Evolutionary conservation across 2,888 invertebrate species (phyloP), one percentile per base, ranked within the genome.

Genomic region (Oscheius sp.): DNA sequence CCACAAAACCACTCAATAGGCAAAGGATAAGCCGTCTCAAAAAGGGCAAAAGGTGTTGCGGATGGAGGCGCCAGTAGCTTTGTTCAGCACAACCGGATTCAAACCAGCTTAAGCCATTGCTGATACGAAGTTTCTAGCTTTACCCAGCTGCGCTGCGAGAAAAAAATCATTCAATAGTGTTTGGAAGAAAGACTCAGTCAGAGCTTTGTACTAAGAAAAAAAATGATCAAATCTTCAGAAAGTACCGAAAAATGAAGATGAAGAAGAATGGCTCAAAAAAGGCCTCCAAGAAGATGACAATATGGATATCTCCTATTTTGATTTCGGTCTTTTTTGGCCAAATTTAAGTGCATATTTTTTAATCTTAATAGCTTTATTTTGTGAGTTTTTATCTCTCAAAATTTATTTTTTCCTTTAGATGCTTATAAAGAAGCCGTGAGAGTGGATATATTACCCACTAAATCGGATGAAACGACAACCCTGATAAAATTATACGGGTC

Each of bases 81-180:
- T 42, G 42, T n/a, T 42, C 42, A 42, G n/a, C n/a, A n/a, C 27
- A 52, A 52, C 52, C 52, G 52, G 52, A 52, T 52, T 52, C n/a
- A 12, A n/a, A 52, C 27, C 25, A 5, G 29, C 42, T 15, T 17
- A 42, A 4, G n/a, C 12, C 52, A n/a, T 12, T n/a, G 52, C n/a
- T 27, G 27, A 27, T 15, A 27, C 27, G 25, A 23, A 48, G 48
- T 48, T 48, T 48, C 23, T 23, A 25, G 48, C 12, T 8, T 46
- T 46, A 37, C 10, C 46, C 12, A 12, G n/a, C 20, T 5, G 48
- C 23, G 48, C 48, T 20, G 20, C 10, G 46, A 6, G 34, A 53
- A 20, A 48, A 48, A 23, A 27, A 52, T 12, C 10, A 52, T 27
- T n/a, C n/a, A 52, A 52, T 15, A 10, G 50, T 4, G 27, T 27